These are phyloP conservation scores for Scaptomyza graminum DNA, from an alignment of 1,140 invertebrate genomes.

Conservation along the genomic window DNA sequence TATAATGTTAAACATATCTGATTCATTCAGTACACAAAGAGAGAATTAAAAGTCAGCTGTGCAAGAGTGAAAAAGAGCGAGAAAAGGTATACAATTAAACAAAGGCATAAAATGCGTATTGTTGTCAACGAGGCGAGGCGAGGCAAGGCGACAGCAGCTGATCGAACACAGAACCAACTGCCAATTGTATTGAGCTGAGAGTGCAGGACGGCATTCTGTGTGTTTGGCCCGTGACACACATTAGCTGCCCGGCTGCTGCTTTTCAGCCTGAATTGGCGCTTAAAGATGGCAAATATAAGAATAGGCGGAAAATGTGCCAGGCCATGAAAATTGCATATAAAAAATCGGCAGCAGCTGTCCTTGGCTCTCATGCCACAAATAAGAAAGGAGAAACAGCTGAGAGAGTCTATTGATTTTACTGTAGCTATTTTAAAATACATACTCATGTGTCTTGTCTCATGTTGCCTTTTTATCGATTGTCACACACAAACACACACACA, in stretches of 20 bases:
- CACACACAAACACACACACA: slow-evolving; percentile 2
- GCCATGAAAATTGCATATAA: slow-evolving; percentile 61
- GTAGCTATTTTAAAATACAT: slow-evolving; percentile 56
- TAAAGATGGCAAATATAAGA: slow-evolving; percentile 52
- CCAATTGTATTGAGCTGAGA: slow-evolving; percentile 47
- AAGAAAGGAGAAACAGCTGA: slow-evolving; percentile 11
- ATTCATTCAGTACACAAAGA: too few relatives aligned
- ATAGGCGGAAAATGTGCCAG: slow-evolving; percentile 18
- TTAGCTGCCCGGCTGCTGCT: slow-evolving; percentile 45
- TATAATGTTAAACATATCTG: too few relatives aligned
- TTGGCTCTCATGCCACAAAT: slow-evolving; percentile 48
- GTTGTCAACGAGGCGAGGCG: slow-evolving; percentile 48
- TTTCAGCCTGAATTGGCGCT: slow-evolving; percentile 61
- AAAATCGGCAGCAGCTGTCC: slow-evolving; percentile 71
- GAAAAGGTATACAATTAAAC: slow-evolving; percentile 23
- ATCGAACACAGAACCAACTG: slow-evolving; percentile 42
- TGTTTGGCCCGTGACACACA: slow-evolving; percentile 71
- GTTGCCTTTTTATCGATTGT: slow-evolving; percentile 48
- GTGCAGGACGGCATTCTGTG: neutral
- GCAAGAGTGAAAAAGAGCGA: neutral
- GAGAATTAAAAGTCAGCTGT: slow-evolving; percentile 23
- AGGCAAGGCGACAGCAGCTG: slow-evolving; percentile 70
- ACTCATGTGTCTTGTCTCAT: slow-evolving; percentile 1
- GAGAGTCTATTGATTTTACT: slow-evolving; percentile 59
- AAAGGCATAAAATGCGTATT: slow-evolving; percentile 48